Percentiles rank a stretch among this genome's conserved stretches.
These are phyloP conservation scores for Austrofundulus limnaeus DNA, from an alignment of 2,113 vertebrate species.

Conservation along the genomic window DNA sequence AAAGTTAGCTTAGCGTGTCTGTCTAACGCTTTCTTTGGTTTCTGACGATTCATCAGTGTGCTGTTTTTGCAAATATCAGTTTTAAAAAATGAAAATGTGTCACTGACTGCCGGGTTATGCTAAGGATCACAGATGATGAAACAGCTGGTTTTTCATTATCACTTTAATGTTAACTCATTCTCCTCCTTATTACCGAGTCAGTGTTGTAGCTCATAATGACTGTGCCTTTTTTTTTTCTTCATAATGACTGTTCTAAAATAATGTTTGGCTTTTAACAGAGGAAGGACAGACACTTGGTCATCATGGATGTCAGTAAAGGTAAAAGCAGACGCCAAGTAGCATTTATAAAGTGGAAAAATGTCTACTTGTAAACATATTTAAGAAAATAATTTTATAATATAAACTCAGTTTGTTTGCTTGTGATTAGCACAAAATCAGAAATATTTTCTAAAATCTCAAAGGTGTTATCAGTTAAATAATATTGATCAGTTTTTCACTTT, in stretches of 20 bases:
- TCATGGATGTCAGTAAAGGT: slow-evolving; percentile 73
- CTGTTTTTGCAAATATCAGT: no score
- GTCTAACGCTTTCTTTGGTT: neutral
- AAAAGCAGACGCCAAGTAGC: neutral
- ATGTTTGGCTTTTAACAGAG: slow-evolving; percentile 46
- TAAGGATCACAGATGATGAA: neutral
- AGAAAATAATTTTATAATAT: no score
- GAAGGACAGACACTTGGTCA: slow-evolving; percentile 49
- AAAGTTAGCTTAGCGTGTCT: slow-evolving; percentile 13
- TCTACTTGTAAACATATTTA: no score
- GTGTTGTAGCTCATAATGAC: neutral
- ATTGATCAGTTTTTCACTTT: no score
- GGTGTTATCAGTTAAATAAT: no score
- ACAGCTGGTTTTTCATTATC: neutral
- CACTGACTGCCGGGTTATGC: neutral
- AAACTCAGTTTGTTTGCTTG: no score
- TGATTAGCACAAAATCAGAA: no score
- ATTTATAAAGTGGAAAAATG: neutral
- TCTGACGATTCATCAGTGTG: no score
- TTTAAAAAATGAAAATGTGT: neutral
- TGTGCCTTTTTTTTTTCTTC: no score
- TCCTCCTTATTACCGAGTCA: neutral
- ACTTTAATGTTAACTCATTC: neutral
- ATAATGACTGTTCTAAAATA: neutral
- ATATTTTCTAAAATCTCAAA: no score